phyloP scores from a whole-genome alignment of 2,797 vertebrate genomes.

The Sternarchorhynchus goeldii region DNA sequence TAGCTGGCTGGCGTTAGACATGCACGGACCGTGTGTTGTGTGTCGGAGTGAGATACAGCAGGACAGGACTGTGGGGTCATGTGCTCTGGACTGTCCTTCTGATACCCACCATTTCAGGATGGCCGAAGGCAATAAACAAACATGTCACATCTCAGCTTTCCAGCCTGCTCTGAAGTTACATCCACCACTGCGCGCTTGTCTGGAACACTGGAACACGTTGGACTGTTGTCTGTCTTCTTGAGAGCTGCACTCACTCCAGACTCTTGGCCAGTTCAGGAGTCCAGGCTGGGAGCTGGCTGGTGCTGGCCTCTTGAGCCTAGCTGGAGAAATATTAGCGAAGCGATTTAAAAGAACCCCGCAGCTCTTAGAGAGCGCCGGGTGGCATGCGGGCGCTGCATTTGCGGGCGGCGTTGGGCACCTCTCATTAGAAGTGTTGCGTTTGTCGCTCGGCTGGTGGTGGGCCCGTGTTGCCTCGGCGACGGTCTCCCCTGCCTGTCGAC shows the following conservation, averaged over 20 bases:
- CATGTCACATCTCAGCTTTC: constrained; percentile 5
- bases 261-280: background rate
- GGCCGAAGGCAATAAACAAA: constrained; percentile 42
- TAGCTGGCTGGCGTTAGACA: constrained; percentile 47
- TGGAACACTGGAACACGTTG: background rate
- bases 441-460: constrained; percentile 52
- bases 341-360: constrained; percentile 10
- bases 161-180: background rate
- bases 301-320: constrained; percentile 8
- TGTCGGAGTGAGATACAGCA: constrained; percentile 56
- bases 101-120: constrained; percentile 31
- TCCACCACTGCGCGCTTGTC: background rate
- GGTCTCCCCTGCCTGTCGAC: constrained; percentile 4
- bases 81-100: constrained; percentile 40
- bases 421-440: constrained; percentile 51
- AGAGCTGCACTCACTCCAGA: background rate
- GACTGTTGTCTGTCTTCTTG: constrained; percentile 5
- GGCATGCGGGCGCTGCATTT: background rate
- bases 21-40: constrained; percentile 51
- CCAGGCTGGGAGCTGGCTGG: background rate
- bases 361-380: constrained; percentile 4
- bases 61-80: constrained; percentile 39
- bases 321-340: constrained; percentile 39
- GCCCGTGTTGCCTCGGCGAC: constrained; percentile 32
- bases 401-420: constrained; percentile 14